phyloP scores from a whole-genome alignment of 2,113 vertebrate species.

The Tautogolabrus adspersus region DNA sequence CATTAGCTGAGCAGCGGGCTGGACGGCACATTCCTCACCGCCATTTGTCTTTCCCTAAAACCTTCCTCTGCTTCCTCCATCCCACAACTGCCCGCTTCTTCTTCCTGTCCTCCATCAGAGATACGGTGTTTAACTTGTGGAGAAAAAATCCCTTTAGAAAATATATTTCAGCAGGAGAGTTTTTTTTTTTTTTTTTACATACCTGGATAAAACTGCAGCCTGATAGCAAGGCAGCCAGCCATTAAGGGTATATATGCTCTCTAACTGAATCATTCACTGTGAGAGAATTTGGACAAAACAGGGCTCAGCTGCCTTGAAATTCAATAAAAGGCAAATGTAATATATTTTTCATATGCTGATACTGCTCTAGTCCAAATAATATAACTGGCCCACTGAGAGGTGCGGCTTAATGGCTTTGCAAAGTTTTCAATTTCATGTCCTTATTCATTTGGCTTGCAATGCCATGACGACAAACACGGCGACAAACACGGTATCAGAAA shows the following conservation, averaged over 20 bases:
- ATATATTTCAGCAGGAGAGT: conserved; percentile 34
- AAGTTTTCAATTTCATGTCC: conserved; percentile 48
- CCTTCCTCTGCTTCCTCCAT: conserved; percentile 20
- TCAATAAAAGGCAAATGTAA: conserved; percentile 63
- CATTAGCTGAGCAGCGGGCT: conserved; percentile 75
- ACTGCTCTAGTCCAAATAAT: conserved; percentile 41
- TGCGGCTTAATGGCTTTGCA: conserved; percentile 37
- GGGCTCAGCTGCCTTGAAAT: conserved; percentile 54
- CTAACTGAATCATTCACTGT: conserved; percentile 42
- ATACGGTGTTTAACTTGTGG: conserved; percentile 23
- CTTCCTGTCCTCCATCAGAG: conserved; percentile 32
- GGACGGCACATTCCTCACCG: conserved; percentile 68
- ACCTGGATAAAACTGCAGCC: conserved; percentile 52
- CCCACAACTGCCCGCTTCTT: conserved; percentile 28
- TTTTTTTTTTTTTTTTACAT: conserved; percentile 41
- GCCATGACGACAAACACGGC: conserved; percentile 15
- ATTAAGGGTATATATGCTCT: conserved; percentile 1
- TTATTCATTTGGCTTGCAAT: conserved; percentile 34
- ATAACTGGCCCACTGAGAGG: conserved; percentile 44
- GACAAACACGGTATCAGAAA: conserved; percentile 9
- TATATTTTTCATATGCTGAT: conserved; percentile 57
- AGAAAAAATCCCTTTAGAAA: conserved; percentile 39
- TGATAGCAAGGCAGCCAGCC: conserved; percentile 35
- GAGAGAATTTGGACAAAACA: conserved; percentile 53
- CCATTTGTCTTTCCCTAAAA: conserved; percentile 72